These are phyloP conservation scores for Drosophila azteca DNA, from an alignment of 1,140 invertebrate species.

Conservation along the genomic window DNA sequence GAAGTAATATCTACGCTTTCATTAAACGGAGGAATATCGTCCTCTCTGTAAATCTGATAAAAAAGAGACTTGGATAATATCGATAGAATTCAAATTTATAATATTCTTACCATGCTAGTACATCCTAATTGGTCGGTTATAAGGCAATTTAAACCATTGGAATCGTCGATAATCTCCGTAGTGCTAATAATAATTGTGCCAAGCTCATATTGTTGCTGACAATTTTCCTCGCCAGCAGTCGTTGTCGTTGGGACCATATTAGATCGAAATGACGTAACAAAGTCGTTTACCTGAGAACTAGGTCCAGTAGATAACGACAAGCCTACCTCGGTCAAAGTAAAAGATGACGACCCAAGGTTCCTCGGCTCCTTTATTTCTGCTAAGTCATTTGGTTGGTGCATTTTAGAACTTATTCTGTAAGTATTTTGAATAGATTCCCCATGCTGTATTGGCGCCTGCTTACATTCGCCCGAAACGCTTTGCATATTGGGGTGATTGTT, in stretches of 20 bases:
- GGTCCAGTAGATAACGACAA: constrained; percentile 9
- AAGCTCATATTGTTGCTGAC: constrained; percentile 50
- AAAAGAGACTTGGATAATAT: not conserved
- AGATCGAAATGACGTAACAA: constrained; percentile 1
- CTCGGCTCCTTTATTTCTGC: not conserved
- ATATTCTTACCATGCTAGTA: constrained; percentile 41
- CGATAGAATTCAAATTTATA: not conserved
- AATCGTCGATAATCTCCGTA: constrained; percentile 22
- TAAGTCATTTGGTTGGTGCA: not conserved
- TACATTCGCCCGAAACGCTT: not conserved
- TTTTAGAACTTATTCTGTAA: constrained; percentile 2
- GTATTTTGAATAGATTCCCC: not conserved
- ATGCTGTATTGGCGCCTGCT: not conserved
- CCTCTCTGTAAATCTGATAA: constrained; percentile 47
- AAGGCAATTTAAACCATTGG: constrained; percentile 31
- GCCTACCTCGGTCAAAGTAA: constrained; percentile 9
- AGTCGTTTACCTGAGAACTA: not conserved
- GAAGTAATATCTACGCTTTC: constrained; percentile 48
- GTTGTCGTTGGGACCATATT: constrained; percentile 1
- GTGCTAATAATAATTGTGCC: constrained; percentile 56
- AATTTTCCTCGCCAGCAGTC: constrained; percentile 14
- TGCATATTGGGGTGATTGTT: not conserved
- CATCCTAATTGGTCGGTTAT: constrained; percentile 36
- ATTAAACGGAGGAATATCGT: constrained; percentile 31
- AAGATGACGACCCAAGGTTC: not conserved